Percentiles rank a stretch among this genome's conserved stretches.
Evolutionary conservation across 2,888 invertebrate genomes (phyloP).

Genomic region (Xanthorhoe spadicearia): DNA sequence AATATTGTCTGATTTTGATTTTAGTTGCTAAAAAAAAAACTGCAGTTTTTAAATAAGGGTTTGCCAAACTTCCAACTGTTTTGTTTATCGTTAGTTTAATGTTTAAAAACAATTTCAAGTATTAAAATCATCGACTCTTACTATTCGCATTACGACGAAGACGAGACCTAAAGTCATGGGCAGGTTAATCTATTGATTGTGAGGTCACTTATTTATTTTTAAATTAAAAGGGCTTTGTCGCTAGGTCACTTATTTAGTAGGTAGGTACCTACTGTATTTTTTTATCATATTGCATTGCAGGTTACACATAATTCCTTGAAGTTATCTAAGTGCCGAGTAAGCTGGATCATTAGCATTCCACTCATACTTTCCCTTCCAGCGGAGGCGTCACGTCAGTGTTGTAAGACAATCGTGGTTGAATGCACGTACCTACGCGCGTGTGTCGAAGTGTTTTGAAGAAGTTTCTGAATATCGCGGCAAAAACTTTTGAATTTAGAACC

Average conservation of each 20-base stretch:
- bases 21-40: no score
- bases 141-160: background rate
- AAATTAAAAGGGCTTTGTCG: no score
- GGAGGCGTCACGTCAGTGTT: conserved; percentile 34
- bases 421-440: conserved; percentile 12
- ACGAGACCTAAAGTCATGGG: no score
- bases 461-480: conserved; percentile 14
- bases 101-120: background rate
- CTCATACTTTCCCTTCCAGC: conserved; percentile 48
- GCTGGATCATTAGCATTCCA: conserved; percentile 54
- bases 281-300: background rate
- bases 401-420: conserved; percentile 16
- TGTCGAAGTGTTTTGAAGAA: conserved; percentile 7
- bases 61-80: no score
- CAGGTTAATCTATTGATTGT: no score
- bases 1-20: no score
- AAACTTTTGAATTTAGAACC: conserved; percentile 15
- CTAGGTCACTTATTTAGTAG: no score
- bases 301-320: background rate
- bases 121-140: background rate
- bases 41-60: no score
- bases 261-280: no score
- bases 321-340: background rate
- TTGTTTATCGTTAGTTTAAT: no score
- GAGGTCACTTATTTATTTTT: no score